phyloP scores from a whole-genome alignment of 2,888 invertebrate genomes.

The Pardosa pseudoannulata region DNA sequence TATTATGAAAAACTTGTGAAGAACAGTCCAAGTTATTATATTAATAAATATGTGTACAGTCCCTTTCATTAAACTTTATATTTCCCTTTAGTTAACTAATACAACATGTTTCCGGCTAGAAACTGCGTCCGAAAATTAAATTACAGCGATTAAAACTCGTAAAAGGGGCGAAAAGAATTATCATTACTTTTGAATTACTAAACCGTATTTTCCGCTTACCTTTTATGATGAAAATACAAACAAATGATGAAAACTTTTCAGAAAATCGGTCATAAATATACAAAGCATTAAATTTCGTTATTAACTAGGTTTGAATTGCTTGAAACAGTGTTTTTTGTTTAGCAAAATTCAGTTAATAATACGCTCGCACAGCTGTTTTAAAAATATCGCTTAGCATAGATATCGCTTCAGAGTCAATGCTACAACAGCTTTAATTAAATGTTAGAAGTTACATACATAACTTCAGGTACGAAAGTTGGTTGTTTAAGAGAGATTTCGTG shows the following conservation, averaged over 20 bases:
- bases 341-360: no score
- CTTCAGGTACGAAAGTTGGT: no score
- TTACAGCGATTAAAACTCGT: conserved; percentile 61
- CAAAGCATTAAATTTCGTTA: conserved; percentile 44
- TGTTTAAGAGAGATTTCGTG: no score
- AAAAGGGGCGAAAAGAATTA: conserved; percentile 60
- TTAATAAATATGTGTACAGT: neutral
- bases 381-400: no score
- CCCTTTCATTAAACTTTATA: neutral
- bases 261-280: conserved; percentile 62
- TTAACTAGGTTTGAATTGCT: conserved; percentile 30
- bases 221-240: conserved; percentile 33
- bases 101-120: conserved; percentile 9
- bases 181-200: conserved; percentile 64
- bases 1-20: no score
- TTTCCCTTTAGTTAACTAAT: conserved; percentile 8
- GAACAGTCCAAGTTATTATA: no score
- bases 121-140: conserved; percentile 53
- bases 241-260: conserved; percentile 32
- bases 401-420: no score
- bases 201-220: conserved; percentile 42
- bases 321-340: no score
- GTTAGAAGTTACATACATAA: no score
- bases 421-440: no score
- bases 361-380: no score